phyloP scores from a whole-genome alignment of 2,888 invertebrate species.

The Sinelater perroti region DNA sequence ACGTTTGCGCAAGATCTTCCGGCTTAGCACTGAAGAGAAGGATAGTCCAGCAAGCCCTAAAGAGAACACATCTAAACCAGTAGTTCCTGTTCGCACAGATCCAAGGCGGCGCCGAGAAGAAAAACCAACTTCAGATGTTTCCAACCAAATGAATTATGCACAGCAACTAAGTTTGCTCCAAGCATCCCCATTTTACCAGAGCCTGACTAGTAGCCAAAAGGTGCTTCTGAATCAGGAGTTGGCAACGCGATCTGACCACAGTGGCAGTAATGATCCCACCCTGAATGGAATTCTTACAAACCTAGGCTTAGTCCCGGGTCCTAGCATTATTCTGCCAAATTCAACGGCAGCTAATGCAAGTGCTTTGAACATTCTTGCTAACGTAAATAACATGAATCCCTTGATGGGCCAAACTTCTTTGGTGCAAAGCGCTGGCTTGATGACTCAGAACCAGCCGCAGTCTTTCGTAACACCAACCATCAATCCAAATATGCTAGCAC shows the following conservation, averaged over 20 bases:
- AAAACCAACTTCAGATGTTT: constrained; percentile 43
- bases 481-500: constrained; percentile 67
- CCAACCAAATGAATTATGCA: constrained; percentile 62
- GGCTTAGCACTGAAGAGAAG: constrained; percentile 68
- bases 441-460: constrained; percentile 30
- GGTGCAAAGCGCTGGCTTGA: constrained; percentile 25
- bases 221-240: constrained; percentile 76
- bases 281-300: constrained; percentile 70
- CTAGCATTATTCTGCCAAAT: constrained; percentile 41
- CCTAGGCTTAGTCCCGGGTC: constrained; percentile 61
- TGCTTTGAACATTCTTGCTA: constrained; percentile 58
- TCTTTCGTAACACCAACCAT: constrained; percentile 61
- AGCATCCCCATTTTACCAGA: constrained; percentile 75
- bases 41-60: constrained; percentile 69
- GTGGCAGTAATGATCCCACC: constrained; percentile 68
- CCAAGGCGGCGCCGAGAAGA: constrained; percentile 55
- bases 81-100: constrained; percentile 60
- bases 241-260: constrained; percentile 65
- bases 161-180: constrained; percentile 72
- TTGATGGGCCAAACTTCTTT: constrained; percentile 34
- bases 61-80: constrained; percentile 56
- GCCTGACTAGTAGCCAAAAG: constrained; percentile 76
- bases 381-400: constrained; percentile 46
- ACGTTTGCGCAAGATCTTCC: constrained; percentile 77
- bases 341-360: constrained; percentile 43